A percentile compares a stretch with the other conserved stretches of the same genome.
These are phyloP conservation scores for Azorinus chamasolen DNA, from an alignment of 2,888 invertebrate species.

Conservation along the genomic window DNA sequence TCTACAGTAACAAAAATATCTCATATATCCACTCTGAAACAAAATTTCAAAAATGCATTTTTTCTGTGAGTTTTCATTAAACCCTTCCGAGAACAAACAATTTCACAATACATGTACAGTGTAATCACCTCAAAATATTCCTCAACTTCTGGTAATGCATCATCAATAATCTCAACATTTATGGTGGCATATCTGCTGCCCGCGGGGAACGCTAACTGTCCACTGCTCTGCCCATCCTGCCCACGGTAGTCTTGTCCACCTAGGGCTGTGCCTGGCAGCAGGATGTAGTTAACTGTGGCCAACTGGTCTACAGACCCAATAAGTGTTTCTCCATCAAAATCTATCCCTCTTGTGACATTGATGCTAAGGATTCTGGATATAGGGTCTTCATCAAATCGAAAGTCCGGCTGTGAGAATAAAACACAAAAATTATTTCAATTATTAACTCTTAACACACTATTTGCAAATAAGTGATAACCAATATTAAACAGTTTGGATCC, in stretches of 20 bases:
- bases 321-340: conserved; percentile 69
- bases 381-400: conserved; percentile 78
- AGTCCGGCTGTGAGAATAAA: conserved; percentile 70
- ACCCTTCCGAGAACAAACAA: not conserved
- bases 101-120: not conserved
- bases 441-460: no score
- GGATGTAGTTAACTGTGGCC: conserved; percentile 74
- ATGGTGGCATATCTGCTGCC: conserved; percentile 71
- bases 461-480: not conserved
- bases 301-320: conserved; percentile 75
- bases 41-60: no score
- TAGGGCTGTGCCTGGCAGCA: conserved; percentile 64
- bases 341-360: conserved; percentile 77
- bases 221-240: conserved; percentile 58
- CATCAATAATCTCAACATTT: conserved; percentile 78
- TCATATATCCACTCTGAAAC: no score
- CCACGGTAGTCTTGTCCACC: conserved; percentile 75
- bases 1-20: no score
- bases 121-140: conserved; percentile 73
- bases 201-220: conserved; percentile 75
- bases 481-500: not conserved
- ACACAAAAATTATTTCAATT: not conserved
- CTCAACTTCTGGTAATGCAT: conserved; percentile 78
- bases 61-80: no score
- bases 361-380: conserved; percentile 61